Evolutionary conservation across 2,888 invertebrate genomes (phyloP), one percentile per base, ranked within the genome.

Genomic region (Thumatha senex): DNA sequence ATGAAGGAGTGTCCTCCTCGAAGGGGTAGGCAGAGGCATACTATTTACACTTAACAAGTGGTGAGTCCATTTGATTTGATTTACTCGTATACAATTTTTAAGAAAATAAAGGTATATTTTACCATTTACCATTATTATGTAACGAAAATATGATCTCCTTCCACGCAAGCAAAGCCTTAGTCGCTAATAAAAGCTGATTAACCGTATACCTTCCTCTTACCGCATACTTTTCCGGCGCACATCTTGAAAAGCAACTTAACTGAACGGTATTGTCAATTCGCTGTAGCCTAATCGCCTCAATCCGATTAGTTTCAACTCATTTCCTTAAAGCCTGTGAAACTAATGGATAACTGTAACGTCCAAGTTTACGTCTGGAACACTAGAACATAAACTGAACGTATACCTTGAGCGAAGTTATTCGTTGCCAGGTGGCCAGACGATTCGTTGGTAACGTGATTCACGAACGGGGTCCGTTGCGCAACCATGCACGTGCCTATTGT

Each of bases 401-500:
- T 34, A 45, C 29, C 43, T 30, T n/a, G 13, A 38, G 33, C 13
- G 18, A 40, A 52, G 47, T 48, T 44, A 52, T 52, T 30, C 44
- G 43, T n/a, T 15, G 41, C 55, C 55, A 51, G 48, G 48, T 51
- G 55, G 47, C 43, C 48, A 55, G 40, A 33, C 42, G 51, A 30
- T 13, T 12, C 15, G 15, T 15, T 18, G 41, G 10, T 14, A 31
- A 11, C 31, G 41, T 54, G 48, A 55, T 48, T 48, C 55, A 50
- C 43, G 15, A 45, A 34, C 38, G 24, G 39, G 14, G 35, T 24
- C 18, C 18, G 5, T 66, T 68, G 63, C 51, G 58, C 45, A 63
- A 68, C 57, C 46, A 55, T 42, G 65, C 68, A 66, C 68, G 66
- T 68, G 68, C 46, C 54, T 55, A 41, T 49, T 57, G 48, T 34